phyloP scores from a whole-genome alignment of 2,113 vertebrate genomes.

The Nothobranchius kuhntae region DNA sequence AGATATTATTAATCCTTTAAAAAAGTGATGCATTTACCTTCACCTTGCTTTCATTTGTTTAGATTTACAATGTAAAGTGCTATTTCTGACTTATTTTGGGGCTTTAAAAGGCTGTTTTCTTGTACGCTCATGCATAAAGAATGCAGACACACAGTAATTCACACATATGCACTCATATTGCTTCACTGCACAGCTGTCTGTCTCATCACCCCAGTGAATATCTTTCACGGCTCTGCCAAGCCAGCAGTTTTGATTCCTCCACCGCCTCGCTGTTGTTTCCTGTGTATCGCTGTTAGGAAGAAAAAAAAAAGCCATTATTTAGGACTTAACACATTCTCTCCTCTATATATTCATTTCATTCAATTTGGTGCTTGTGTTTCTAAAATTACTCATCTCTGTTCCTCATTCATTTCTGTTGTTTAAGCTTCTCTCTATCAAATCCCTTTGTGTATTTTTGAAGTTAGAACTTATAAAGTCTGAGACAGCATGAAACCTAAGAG shows the following conservation, averaged over 20 bases:
- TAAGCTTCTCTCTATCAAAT: not conserved
- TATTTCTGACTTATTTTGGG: not conserved
- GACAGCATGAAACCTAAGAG: no score
- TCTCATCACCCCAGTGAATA: constrained; percentile 30
- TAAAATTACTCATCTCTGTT: constrained; percentile 23
- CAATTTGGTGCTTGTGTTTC: constrained; percentile 14
- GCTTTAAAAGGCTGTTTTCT: not conserved
- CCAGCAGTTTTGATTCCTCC: constrained; percentile 32
- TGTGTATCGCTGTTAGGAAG: constrained; percentile 1
- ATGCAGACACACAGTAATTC: constrained; percentile 2
- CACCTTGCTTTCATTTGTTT: not conserved
- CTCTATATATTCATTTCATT: constrained; percentile 1
- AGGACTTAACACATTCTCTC: not conserved
- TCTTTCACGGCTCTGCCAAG: constrained; percentile 15
- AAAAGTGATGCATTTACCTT: no score
- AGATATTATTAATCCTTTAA: no score
- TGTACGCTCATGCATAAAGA: not conserved
- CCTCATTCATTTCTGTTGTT: constrained; percentile 2
- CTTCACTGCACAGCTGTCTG: constrained; percentile 11
- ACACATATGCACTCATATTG: constrained; percentile 5
- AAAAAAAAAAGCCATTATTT: not conserved
- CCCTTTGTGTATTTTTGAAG: no score
- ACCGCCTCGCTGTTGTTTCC: not conserved
- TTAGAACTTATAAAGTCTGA: no score
- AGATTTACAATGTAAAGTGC: not conserved